phyloP scores from a whole-genome alignment of 2,888 invertebrate species.

The Altica lythri region DNA sequence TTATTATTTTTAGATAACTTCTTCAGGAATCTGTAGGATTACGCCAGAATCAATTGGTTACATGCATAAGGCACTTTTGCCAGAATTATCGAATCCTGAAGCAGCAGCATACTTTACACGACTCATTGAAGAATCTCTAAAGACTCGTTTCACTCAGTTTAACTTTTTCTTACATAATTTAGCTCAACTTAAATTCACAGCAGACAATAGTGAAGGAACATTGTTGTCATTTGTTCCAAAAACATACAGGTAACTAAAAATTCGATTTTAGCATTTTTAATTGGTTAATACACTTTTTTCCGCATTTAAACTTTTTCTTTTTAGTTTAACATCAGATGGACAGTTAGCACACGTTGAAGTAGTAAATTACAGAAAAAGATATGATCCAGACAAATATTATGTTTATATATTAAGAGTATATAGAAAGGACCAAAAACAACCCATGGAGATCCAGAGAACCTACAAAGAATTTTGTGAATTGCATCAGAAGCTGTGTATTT shows the following conservation, averaged over 20 bases:
- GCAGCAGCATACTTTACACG: conserved; percentile 95
- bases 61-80: conserved; percentile 87
- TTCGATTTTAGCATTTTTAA: conserved; percentile 6
- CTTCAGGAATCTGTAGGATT: conserved; percentile 90
- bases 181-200: conserved; percentile 73
- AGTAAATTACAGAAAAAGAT: conserved; percentile 89
- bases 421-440: conserved; percentile 83
- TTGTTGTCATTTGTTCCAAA: conserved; percentile 92
- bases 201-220: conserved; percentile 81
- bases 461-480: conserved; percentile 98
- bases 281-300: no score
- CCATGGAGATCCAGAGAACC: conserved; percentile 87
- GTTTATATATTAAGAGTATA: conserved; percentile 86
- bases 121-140: conserved; percentile 93
- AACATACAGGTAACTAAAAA: conserved; percentile 79
- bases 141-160: conserved; percentile 92
- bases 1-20: conserved; percentile 72
- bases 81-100: conserved; percentile 89
- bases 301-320: conserved; percentile 30
- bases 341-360: conserved; percentile 83
- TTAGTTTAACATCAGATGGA: conserved; percentile 87
- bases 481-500: conserved; percentile 89
- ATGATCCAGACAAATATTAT: conserved; percentile 97
- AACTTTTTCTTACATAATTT: conserved; percentile 97
- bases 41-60: conserved; percentile 90